Evolutionary conservation across 2,888 invertebrate species (phyloP).

Genomic region (Clunio marinus): DNA sequence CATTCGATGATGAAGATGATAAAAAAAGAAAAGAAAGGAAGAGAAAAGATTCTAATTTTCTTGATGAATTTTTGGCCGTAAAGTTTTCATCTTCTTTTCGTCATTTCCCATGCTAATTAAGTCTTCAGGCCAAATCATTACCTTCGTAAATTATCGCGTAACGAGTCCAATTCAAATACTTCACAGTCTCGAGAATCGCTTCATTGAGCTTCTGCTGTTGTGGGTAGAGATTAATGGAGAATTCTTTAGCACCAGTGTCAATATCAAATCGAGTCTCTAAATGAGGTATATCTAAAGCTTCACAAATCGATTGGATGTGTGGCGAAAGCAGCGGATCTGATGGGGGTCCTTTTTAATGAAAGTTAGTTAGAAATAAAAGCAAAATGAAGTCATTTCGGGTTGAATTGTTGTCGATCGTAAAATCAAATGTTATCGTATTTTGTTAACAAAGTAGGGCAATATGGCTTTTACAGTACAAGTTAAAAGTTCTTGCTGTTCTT

Average conservation of each 20-base stretch:
- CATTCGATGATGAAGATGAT: background rate
- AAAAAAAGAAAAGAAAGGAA: background rate
- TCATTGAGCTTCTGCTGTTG: slow-evolving; percentile 74
- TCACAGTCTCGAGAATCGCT: slow-evolving; percentile 80
- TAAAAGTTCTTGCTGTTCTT: no score
- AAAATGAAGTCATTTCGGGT: no score
- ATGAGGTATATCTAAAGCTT: slow-evolving; percentile 85
- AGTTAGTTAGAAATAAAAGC: no score
- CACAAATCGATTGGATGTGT: slow-evolving; percentile 84
- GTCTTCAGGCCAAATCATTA: slow-evolving; percentile 3
- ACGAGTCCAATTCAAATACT: slow-evolving; percentile 81
- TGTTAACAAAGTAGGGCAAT: no score
- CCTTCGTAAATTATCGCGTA: slow-evolving; percentile 89
- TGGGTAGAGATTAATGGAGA: slow-evolving; percentile 86
- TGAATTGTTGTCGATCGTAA: no score
- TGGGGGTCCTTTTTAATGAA: slow-evolving; percentile 50
- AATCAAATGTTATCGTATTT: no score
- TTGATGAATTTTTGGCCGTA: background rate
- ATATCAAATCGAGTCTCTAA: slow-evolving; percentile 71
- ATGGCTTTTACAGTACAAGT: no score
- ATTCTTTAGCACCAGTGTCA: slow-evolving; percentile 58
- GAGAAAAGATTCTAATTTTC: background rate
- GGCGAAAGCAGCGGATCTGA: slow-evolving; percentile 75
- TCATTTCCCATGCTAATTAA: background rate
- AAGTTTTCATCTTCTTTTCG: background rate